Evolutionary conservation across 1,140 invertebrate species (phyloP), one percentile per base, ranked within the genome.

Genomic region (Callitettix versicolor): DNA sequence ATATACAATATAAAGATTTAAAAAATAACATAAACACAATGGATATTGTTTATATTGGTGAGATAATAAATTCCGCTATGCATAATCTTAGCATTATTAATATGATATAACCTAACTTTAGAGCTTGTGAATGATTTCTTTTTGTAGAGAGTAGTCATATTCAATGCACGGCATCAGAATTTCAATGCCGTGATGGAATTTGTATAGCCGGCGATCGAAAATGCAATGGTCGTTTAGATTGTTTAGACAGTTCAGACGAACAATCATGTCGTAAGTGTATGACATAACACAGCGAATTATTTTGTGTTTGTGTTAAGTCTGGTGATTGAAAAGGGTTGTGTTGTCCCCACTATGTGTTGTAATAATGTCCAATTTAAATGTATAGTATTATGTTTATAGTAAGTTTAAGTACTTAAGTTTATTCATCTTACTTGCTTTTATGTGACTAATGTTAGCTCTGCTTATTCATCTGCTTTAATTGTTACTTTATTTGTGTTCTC

Each of bases 201-300:
- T 86, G 83, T 62, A 79, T 85, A 60, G 71, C 74, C 36, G 67
- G 71, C 48, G 71, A 65, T 43, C 71, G 76, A 53, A 70, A 76
- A 22, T 85, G 82, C 63, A 75, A 85, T 64, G 78, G 79, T 51
- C 70, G 71, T 14, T 69, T 72, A 47, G 80, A 85, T 66, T 85
- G 83, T 21, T 69, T 73, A 5, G 81, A 84, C 66, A 72, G 74
- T 59, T 84, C 82, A 11, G 85, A 88, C 67, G 85, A 87, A 63
- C 71, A 74, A 57, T 76, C 81, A 70, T 87, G 84, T 67, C 15
- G 48, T 51, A 51, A 51, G 48, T 51, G 26, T 4, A 30, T 30
- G 26, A 3, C 26, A 30, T 30, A 9, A 3, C 26, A 30, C 3
- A 30, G 26, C 26, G 26, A 4, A 9, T 30, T 30, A 30, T 30